phyloP scores from a whole-genome alignment of 2,888 invertebrate genomes.

The Cerastis rubricosa region DNA sequence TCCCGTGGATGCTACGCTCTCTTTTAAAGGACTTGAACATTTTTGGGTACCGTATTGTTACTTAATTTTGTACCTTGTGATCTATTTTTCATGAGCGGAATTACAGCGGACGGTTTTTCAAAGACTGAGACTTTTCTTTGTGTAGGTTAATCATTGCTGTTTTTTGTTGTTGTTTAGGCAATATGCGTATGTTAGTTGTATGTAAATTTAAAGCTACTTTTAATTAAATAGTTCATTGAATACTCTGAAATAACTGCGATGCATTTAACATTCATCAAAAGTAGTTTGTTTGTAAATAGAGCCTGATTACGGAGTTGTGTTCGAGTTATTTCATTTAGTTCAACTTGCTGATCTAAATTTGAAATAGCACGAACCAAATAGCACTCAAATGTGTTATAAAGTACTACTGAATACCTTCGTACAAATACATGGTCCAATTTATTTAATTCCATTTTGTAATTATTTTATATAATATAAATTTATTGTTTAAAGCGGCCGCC shows the following conservation, averaged over 20 bases:
- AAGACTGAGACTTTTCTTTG: background rate
- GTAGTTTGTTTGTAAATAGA: conserved; percentile 23
- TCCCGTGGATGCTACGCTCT: conserved; percentile 23
- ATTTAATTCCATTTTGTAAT: conserved; percentile 39
- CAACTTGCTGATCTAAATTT: conserved; percentile 37
- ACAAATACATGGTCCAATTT: conserved; percentile 40
- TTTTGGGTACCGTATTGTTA: conserved; percentile 11
- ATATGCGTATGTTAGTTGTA: background rate
- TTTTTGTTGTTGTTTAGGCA: background rate
- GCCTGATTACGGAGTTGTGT: conserved; percentile 8
- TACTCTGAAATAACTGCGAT: background rate
- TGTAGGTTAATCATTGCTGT: background rate
- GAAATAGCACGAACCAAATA: conserved; percentile 29
- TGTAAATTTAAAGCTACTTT: background rate
- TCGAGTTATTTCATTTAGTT: conserved; percentile 18
- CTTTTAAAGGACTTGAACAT: conserved; percentile 15
- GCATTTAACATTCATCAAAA: conserved; percentile 25
- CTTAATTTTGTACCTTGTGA: background rate
- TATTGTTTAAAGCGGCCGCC: conserved; percentile 33
- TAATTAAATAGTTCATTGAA: background rate
- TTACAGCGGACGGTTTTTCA: background rate
- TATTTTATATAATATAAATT: conserved; percentile 57
- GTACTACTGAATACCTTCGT: conserved; percentile 9
- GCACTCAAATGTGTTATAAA: conserved; percentile 17
- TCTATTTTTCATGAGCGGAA: background rate